Conservation (phyloP, 1,140 invertebrate genomes). For the Alviniconcha marisindica region DNA sequence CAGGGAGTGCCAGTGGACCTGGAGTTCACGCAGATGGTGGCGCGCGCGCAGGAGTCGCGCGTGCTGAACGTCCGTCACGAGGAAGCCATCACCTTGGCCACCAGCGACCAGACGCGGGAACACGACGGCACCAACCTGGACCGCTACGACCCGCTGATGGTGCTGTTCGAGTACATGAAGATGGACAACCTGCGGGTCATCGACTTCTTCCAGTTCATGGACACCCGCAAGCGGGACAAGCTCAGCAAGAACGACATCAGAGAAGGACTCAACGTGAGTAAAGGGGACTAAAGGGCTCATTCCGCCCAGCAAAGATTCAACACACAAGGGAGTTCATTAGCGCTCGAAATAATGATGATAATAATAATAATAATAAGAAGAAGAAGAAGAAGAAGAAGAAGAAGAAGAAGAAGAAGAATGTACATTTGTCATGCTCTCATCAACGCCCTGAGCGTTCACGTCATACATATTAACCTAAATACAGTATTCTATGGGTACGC, state of each 20-base stretch:
- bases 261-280: slow-evolving; percentile 62
- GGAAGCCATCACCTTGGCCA: slow-evolving; percentile 53
- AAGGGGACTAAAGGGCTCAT: too few relatives aligned
- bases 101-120: slow-evolving; percentile 51
- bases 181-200: slow-evolving; percentile 70
- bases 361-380: too few relatives aligned
- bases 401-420: too few relatives aligned
- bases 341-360: too few relatives aligned
- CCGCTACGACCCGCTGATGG: slow-evolving; percentile 63
- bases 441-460: too few relatives aligned
- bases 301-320: too few relatives aligned
- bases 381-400: too few relatives aligned
- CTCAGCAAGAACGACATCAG: slow-evolving; percentile 57
- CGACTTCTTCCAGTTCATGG: slow-evolving; percentile 66
- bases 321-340: too few relatives aligned
- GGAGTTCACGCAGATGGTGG: slow-evolving; percentile 55
- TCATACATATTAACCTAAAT: too few relatives aligned
- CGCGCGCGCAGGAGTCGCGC: slow-evolving; percentile 47
- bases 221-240: slow-evolving; percentile 55
- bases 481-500: too few relatives aligned
- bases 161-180: slow-evolving; percentile 68
- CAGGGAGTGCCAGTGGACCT: slow-evolving; percentile 66
- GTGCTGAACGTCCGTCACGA: slow-evolving; percentile 59
- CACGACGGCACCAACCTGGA: slow-evolving; percentile 63
- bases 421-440: too few relatives aligned